phyloP scores from a whole-genome alignment of 64 coral and sea anemone genomes.

The Porites lutea region DNA sequence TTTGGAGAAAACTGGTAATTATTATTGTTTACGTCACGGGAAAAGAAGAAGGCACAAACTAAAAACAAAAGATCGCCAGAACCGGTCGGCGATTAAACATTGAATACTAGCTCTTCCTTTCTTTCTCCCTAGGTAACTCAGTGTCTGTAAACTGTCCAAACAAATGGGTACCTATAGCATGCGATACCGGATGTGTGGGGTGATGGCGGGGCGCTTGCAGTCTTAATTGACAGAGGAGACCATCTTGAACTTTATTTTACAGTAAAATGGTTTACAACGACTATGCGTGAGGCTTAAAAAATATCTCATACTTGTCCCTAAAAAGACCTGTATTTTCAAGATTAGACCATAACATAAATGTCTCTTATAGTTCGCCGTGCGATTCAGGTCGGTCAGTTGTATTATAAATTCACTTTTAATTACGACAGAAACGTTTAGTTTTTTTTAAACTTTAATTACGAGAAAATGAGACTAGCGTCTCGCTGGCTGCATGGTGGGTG shows the following conservation, averaged over 20 bases:
- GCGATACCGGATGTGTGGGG: not conserved
- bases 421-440: constrained; percentile 44
- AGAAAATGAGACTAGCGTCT: constrained; percentile 45
- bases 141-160: not conserved
- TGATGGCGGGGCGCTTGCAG: not conserved
- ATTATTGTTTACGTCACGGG: constrained; percentile 11
- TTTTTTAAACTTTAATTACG: constrained; percentile 45
- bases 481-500: constrained; percentile 42
- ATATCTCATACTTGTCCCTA: not conserved
- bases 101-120: not conserved
- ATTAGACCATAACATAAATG: not conserved
- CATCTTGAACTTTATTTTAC: not conserved
- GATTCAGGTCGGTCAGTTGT: not conserved
- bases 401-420: constrained; percentile 48
- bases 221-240: not conserved
- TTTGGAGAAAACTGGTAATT: constrained; percentile 1
- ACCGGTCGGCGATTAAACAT: not conserved
- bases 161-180: not conserved
- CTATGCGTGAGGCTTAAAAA: too few relatives aligned
- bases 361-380: not conserved
- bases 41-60: not conserved
- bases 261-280: not conserved
- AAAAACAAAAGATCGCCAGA: not conserved
- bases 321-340: not conserved
- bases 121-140: not conserved